phyloP scores from a whole-genome alignment of 2,797 vertebrate genomes.

The Zalophus californianus region DNA sequence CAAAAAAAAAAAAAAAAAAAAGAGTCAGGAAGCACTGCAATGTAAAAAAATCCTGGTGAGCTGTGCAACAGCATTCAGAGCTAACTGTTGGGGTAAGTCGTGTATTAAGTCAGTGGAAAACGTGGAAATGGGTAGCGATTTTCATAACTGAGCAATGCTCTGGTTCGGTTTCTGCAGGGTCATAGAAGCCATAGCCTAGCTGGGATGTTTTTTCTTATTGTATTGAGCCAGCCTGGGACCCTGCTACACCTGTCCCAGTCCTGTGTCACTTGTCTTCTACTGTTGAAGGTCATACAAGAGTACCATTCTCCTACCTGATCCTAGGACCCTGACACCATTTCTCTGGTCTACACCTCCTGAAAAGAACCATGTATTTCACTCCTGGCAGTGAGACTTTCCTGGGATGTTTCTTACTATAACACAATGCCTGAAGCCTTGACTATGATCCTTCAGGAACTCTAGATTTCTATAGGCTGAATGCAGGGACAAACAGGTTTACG shows the following conservation, averaged over 20 bases:
- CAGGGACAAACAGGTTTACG: neutral
- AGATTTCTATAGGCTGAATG: neutral
- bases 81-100: neutral
- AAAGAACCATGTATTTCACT: too few species aligned
- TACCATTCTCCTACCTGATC: neutral
- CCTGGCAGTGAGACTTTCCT: neutral
- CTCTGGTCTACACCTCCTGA: neutral
- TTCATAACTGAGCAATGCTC: neutral
- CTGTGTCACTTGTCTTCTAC: neutral
- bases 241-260: too few species aligned
- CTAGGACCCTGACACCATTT: neutral
- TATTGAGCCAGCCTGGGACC: neutral
- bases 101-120: neutral
- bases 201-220: too few species aligned
- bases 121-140: neutral
- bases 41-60: neutral
- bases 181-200: neutral
- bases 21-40: neutral
- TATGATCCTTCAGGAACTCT: neutral
- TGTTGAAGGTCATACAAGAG: neutral
- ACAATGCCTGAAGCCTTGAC: too few species aligned
- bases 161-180: too few species aligned
- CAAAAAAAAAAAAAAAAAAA: neutral
- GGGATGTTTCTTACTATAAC: neutral
- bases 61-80: fast-evolving